Conservation (phyloP, 2,888 invertebrate genomes). For the Dryomyza anilis region DNA sequence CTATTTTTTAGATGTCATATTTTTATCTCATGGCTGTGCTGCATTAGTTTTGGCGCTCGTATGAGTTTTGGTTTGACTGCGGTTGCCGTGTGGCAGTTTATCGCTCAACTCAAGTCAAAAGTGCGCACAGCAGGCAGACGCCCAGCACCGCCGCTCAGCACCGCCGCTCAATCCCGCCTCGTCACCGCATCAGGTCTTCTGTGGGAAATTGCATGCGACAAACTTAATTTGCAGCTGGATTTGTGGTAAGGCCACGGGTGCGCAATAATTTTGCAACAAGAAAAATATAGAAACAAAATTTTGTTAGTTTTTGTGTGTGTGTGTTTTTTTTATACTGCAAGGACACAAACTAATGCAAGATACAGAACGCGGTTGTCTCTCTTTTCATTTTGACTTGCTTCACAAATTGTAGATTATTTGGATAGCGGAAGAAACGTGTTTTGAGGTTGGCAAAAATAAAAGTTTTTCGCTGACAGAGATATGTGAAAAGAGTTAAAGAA, state of each 20-base stretch:
- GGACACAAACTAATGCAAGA: neutral
- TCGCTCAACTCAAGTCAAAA: constrained; percentile 4
- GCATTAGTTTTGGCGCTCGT: neutral
- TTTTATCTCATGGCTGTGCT: too few species aligned
- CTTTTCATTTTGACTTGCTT: neutral
- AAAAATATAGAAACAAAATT: neutral
- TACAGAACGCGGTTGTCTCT: neutral
- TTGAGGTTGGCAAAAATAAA: neutral
- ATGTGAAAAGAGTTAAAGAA: too few species aligned
- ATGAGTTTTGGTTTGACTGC: neutral
- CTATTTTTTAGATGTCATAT: constrained; percentile 14
- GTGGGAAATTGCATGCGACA: constrained; percentile 7
- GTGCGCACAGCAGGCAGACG: neutral
- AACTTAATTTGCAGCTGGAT: neutral
- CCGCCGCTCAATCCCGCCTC: neutral
- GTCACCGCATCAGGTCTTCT: too few species aligned
- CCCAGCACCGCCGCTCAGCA: neutral
- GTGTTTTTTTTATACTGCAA: neutral
- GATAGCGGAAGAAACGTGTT: neutral
- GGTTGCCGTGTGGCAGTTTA: neutral
- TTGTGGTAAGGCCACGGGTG: neutral
- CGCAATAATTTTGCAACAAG: neutral
- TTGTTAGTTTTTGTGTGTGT: neutral
- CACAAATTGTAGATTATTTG: constrained; percentile 3
- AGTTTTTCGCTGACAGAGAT: neutral